Conservation (phyloP, 2,888 invertebrate species). For the Pardosa pseudoannulata region DNA sequence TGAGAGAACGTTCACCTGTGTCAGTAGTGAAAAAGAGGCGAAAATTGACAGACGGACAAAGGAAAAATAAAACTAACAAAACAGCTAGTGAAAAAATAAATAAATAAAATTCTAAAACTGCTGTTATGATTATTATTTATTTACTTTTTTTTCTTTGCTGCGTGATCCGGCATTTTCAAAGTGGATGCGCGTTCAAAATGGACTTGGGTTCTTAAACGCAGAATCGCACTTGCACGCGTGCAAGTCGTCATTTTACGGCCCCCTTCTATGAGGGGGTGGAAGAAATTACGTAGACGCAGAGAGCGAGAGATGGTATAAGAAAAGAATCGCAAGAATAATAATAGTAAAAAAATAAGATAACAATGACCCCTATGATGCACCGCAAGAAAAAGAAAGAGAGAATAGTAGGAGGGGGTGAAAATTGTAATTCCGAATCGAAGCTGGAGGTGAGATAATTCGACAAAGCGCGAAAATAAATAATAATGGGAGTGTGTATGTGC, state of each 20-base stretch:
- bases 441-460: conserved; percentile 46
- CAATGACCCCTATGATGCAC: conserved; percentile 20
- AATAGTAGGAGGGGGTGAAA: too few relatives aligned
- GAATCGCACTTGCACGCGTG: not conserved
- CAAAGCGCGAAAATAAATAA: conserved; percentile 62
- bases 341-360: not conserved
- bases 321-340: too few relatives aligned
- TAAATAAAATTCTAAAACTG: too few relatives aligned
- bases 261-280: not conserved
- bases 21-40: not conserved
- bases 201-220: not conserved
- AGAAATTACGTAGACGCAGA: not conserved
- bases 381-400: conserved; percentile 2
- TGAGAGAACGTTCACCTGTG: not conserved
- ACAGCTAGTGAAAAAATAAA: too few relatives aligned
- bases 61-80: not conserved
- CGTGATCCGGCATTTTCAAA: not conserved
- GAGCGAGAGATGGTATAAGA: too few relatives aligned
- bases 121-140: too few relatives aligned
- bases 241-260: not conserved
- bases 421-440: conserved; percentile 33
- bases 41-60: not conserved
- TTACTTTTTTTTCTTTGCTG: not conserved
- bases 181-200: not conserved
- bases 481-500: conserved; percentile 44